Conservation (phyloP, 2,797 vertebrate species). For the Hybognathus amarus region DNA sequence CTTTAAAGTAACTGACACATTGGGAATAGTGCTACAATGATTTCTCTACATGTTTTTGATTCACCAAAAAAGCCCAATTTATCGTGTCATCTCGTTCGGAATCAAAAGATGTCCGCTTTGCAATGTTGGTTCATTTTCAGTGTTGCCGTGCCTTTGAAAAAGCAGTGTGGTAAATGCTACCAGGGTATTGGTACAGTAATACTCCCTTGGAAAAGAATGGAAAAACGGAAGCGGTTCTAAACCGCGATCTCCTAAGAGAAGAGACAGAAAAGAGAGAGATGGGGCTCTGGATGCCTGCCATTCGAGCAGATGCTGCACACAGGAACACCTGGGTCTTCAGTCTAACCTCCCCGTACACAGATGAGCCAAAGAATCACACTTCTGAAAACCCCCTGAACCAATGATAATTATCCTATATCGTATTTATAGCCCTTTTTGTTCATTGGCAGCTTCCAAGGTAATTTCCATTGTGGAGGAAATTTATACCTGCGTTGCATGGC, state of each 20-base stretch:
- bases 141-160: neutral
- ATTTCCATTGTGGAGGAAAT: constrained; percentile 33
- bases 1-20: neutral
- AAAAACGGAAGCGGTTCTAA: neutral
- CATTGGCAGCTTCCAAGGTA: constrained; percentile 30
- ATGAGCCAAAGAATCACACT: constrained; percentile 42
- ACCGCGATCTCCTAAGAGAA: neutral
- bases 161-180: neutral
- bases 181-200: neutral
- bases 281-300: constrained; percentile 63
- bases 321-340: constrained; percentile 59
- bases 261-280: neutral
- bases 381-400: constrained; percentile 58
- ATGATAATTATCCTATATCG: constrained; percentile 68
- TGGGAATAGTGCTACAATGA: neutral
- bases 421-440: constrained; percentile 52
- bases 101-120: neutral
- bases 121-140: neutral
- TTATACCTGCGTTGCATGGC: constrained; percentile 53
- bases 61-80: neutral
- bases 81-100: neutral
- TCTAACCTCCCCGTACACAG: constrained; percentile 45
- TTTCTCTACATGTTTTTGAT: neutral
- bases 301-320: constrained; percentile 69
- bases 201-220: neutral